Percentiles rank a stretch among this genome's conserved stretches.
phyloP scores from a whole-genome alignment of 2,888 invertebrate genomes.

The Steinernema carpocapsae region DNA sequence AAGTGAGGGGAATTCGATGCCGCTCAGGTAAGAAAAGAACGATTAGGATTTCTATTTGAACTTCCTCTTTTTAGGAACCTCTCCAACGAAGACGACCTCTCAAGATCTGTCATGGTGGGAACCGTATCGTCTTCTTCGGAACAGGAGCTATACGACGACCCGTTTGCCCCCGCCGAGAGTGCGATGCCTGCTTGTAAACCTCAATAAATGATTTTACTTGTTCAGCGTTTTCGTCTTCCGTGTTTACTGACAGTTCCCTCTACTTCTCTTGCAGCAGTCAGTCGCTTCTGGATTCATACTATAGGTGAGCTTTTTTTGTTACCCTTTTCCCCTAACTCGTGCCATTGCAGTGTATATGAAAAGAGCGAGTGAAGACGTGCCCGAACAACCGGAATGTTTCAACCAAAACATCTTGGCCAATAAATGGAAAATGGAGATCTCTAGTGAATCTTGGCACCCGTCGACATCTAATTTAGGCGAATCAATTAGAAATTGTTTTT shows the following conservation, averaged over 20 bases:
- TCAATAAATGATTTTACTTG: neutral
- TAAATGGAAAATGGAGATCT: neutral
- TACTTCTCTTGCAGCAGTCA: neutral
- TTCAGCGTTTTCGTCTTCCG: slow-evolving; percentile 21
- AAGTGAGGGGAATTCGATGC: neutral
- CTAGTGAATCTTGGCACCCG: neutral
- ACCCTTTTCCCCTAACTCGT: neutral
- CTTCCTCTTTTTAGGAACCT: neutral
- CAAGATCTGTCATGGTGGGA: slow-evolving; percentile 12
- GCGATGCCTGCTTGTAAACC: neutral
- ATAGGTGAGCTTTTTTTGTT: too few species aligned
- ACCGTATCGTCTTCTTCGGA: slow-evolving; percentile 21
- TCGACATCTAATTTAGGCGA: neutral
- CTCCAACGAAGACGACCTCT: slow-evolving; percentile 18
- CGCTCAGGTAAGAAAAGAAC: neutral
- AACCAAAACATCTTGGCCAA: neutral
- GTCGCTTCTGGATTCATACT: neutral
- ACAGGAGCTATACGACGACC: neutral
- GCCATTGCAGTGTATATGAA: neutral
- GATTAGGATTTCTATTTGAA: neutral
- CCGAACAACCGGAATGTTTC: neutral
- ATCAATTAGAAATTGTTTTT: neutral
- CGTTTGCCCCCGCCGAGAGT: neutral
- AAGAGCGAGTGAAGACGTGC: neutral
- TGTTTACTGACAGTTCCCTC: neutral